These are phyloP conservation scores for Watsonalla binaria DNA, from an alignment of 2,888 invertebrate species.

Conservation along the genomic window DNA sequence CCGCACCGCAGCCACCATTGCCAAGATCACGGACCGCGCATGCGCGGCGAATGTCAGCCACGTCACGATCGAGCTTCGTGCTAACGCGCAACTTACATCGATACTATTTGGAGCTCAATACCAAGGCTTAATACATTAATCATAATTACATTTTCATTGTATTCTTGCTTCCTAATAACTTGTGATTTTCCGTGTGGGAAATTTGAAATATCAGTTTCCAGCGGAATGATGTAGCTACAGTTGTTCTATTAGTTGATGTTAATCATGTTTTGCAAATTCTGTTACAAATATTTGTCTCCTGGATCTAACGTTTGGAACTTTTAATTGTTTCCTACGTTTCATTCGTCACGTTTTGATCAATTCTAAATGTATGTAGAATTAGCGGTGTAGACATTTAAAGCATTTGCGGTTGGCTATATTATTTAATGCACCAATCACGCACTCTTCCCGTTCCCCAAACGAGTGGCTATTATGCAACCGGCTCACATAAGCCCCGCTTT, in stretches of 20 bases:
- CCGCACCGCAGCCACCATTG: conserved; percentile 71
- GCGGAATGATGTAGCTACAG: no score
- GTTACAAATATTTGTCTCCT: no score
- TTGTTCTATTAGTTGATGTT: no score
- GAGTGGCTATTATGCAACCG: conserved; percentile 66
- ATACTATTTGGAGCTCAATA: conserved; percentile 53
- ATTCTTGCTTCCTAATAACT: no score
- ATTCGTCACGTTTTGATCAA: no score
- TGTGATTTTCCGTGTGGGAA: no score
- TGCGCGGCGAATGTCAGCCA: conserved; percentile 76
- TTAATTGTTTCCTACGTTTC: no score
- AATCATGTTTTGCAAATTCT: no score
- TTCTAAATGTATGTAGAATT: no score
- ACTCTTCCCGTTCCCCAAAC: conserved; percentile 56
- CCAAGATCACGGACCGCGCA: conserved; percentile 80
- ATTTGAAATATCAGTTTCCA: no score
- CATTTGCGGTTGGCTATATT: conserved; percentile 4
- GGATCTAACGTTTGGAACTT: no score
- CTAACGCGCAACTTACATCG: conserved; percentile 60
- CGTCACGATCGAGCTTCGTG: conserved; percentile 73
- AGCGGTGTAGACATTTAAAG: not conserved
- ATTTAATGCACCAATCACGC: conserved; percentile 51
- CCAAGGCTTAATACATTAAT: not conserved
- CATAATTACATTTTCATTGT: not conserved
- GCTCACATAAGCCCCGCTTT: conserved; percentile 59